Base-by-base conservation (phyloP, 2,113 vertebrate species). In the Orthonyx spaldingii region DNA sequence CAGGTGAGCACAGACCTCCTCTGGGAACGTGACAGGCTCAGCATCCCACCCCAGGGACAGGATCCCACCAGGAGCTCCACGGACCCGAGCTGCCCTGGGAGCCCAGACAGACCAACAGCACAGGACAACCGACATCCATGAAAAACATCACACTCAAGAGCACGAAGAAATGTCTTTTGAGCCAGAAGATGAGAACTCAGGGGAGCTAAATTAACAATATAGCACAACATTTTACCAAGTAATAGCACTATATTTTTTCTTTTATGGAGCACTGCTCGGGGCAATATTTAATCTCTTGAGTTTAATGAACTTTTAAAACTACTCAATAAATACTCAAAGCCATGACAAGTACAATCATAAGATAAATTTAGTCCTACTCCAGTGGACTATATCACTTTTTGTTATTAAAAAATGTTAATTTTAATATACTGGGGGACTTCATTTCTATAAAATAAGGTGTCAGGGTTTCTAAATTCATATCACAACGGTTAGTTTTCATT, bases 291-390 rank as follows among this genome's bases (percentile, higher is more conserved):
- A 98, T 98, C 98, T 98, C 97, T 93, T 65, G 96, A 97, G 97
- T 97, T 98, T 98, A 98, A 98, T 98, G 98, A 98, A 98, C 98
- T 98, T 98, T 97, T 97, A 97, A 98, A 98, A 97, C 97, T 96
- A 97, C 97, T 98, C 97, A 77, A 97, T 98, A 98, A 98, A 98
- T 97, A 98, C 97, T 97, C 89, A 92, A 90, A 94, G 94, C 97
- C 72, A 33, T 95, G 98, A 97, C 97, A 97, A 97, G 97, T 96
- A 69, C 96, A 85, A 97, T 96, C 97, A 82, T 69, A 94, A 97
- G 97, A 97, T 97, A 97, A 98, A 97, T 96, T 96, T 96, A 94
- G 94, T 71, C 82, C 87, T 83, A 90, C 96, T 97, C 87, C 97
- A 96, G 84, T 39, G 33, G 97, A 90, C 97, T 96, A n/a, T 93